Base-by-base conservation (phyloP, 2,888 invertebrate species). In the Miltochrista miniata region DNA sequence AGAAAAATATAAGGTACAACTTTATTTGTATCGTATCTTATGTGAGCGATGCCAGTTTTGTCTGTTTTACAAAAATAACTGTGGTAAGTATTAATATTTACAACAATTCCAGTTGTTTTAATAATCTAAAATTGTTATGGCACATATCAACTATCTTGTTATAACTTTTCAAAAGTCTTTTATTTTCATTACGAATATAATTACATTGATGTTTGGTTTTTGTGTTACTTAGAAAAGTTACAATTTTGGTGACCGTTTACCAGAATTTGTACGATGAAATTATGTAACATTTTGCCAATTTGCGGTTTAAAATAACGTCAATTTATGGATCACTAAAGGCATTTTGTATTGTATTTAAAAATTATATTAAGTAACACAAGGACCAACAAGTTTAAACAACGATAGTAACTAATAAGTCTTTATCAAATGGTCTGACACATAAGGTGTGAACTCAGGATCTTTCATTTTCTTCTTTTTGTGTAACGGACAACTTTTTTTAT, bases 381-480 rank as follows among this genome's bases (percentile, higher is more conserved):
- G n/a, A n/a, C n/a, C n/a, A 24, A 24, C 18, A 24, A 24, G 5
- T 24, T 24, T 5, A 5, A 4, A 24, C 5, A 24, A 24, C 18
- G n/a, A n/a, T n/a, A 24, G 18, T 57, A 62, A 68, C 51, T 75
- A 91, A 69, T 85, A 90, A 81, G 89, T 91, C 85, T 90, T 90
- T 79, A 90, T 86, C 57, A 89, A 82, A 78, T 90, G 89, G 65
- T 87, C 87, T 43, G 90, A 79, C 48, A 86, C 85, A 52, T 83
- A 85, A 1, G 87, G 81, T 12, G 79, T 67, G 43, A 81, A 81
- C 33, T 85, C 79, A 0, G 81, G 76, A 11, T 86, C 77, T 64
- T 87, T 87, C 0, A 87, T 84, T 67, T 83, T 82, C 64, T 88
- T 86, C 57, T 87, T 88, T 58, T 89, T 87, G 35, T 86, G 81